Evolutionary conservation across 1,140 invertebrate genomes (phyloP).

Genomic region (Camponotus pennsylvanicus): DNA sequence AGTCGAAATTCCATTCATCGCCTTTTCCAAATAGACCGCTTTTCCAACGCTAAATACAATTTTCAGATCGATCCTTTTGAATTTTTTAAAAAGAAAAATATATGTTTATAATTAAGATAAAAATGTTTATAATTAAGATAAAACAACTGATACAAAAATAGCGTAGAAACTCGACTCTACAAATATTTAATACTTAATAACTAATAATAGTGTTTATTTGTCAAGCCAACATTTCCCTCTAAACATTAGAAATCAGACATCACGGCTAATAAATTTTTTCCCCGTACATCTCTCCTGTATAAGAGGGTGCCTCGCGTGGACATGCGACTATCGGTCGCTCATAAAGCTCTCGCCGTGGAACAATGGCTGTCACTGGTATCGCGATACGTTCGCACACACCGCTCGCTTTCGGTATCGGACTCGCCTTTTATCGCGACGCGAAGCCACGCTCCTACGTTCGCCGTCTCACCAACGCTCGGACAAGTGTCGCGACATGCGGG

Average conservation of each 20-base stretch:
- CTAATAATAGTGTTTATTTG: too few relatives aligned
- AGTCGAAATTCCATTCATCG: background rate
- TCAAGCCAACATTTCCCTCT: background rate
- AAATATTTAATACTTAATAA: background rate
- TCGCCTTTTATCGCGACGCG: constrained; percentile 63
- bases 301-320: constrained; percentile 25
- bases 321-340: constrained; percentile 64
- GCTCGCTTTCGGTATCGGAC: constrained; percentile 65
- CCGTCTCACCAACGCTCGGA: constrained; percentile 33
- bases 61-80: background rate
- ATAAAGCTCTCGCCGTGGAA: constrained; percentile 64
- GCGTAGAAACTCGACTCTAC: background rate
- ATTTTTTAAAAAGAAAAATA: background rate
- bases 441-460: constrained; percentile 50
- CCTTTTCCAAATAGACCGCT: background rate
- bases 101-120: too few relatives aligned
- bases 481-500: constrained; percentile 63
- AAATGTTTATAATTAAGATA: too few relatives aligned
- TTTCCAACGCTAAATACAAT: background rate
- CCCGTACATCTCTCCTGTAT: background rate
- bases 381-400: constrained; percentile 41
- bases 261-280: constrained; percentile 5
- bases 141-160: background rate
- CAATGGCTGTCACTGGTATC: constrained; percentile 69
- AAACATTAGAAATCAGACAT: background rate